A percentile compares a stretch with the other conserved stretches of the same genome.
These are phyloP conservation scores for Acheta domesticus DNA, from an alignment of 2,888 invertebrate genomes.

Conservation along the genomic window DNA sequence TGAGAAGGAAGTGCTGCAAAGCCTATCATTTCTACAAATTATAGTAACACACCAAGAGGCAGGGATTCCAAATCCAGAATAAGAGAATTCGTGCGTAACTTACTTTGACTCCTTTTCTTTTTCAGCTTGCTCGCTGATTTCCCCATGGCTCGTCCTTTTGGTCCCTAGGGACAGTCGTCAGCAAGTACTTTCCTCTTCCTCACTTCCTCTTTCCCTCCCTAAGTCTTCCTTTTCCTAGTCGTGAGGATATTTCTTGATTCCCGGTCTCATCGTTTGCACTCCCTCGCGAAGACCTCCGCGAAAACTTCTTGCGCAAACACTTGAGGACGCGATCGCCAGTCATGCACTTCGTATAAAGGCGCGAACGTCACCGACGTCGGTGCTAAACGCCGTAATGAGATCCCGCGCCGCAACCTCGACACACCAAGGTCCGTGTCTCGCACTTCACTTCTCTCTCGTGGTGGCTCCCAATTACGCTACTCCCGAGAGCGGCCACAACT, in stretches of 20 bases:
- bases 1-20: too few relatives aligned
- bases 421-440: neutral
- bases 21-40: too few relatives aligned
- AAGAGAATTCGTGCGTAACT: constrained; percentile 25
- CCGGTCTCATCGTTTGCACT: neutral
- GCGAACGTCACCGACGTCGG: neutral
- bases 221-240: neutral
- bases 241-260: neutral
- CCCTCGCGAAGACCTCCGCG: neutral
- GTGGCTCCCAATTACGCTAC: neutral
- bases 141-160: constrained; percentile 27
- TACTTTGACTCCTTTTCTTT: constrained; percentile 35
- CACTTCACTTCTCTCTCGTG: neutral
- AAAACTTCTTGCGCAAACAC: neutral
- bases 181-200: neutral
- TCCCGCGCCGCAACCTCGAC: neutral
- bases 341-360: neutral
- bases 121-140: constrained; percentile 33
- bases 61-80: neutral
- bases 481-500: neutral
- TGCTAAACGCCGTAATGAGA: neutral
- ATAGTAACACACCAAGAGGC: too few relatives aligned
- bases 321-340: neutral
- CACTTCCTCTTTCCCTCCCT: neutral
- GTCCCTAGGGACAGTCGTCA: neutral